phyloP scores from a whole-genome alignment of 92 coral and sea anemone genomes.

The Umimayanthus kanabou region DNA sequence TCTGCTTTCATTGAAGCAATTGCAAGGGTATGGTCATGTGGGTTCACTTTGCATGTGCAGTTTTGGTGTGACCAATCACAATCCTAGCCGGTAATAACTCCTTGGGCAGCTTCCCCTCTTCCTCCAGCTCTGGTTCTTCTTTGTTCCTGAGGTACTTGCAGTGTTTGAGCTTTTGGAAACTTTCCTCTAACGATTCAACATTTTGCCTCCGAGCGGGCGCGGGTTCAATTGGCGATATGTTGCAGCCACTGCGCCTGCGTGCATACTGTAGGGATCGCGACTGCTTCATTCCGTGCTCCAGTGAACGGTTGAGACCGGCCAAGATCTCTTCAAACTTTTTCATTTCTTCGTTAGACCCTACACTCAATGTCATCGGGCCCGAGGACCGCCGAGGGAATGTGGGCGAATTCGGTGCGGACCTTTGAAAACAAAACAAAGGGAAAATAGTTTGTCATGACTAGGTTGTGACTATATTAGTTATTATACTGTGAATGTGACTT shows the following conservation, averaged over 20 bases:
- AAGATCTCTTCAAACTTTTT: slow-evolving; percentile 22
- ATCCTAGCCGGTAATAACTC: slow-evolving; percentile 12
- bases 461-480: too few relatives aligned
- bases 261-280: slow-evolving; percentile 17
- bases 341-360: slow-evolving; percentile 28
- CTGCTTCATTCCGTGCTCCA: slow-evolving; percentile 16
- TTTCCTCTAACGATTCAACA: slow-evolving; percentile 30
- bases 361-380: neutral
- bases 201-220: neutral
- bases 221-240: neutral
- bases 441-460: too few relatives aligned
- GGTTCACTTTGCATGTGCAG: slow-evolving; percentile 1
- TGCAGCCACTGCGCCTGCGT: slow-evolving; percentile 17
- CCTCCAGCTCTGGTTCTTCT: neutral
- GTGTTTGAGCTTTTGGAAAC: slow-evolving; percentile 27
- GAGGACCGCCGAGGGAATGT: neutral
- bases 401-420: slow-evolving; percentile 35
- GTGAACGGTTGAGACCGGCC: slow-evolving; percentile 5
- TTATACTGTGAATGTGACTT: too few relatives aligned
- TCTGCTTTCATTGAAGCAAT: neutral
- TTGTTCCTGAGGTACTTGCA: slow-evolving; percentile 26
- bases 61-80: slow-evolving; percentile 36
- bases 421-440: neutral
- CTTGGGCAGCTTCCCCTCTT: slow-evolving; percentile 4
- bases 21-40: too few relatives aligned